Conservation (phyloP, 2,797 vertebrate genomes). For the Danio tinwini region DNA sequence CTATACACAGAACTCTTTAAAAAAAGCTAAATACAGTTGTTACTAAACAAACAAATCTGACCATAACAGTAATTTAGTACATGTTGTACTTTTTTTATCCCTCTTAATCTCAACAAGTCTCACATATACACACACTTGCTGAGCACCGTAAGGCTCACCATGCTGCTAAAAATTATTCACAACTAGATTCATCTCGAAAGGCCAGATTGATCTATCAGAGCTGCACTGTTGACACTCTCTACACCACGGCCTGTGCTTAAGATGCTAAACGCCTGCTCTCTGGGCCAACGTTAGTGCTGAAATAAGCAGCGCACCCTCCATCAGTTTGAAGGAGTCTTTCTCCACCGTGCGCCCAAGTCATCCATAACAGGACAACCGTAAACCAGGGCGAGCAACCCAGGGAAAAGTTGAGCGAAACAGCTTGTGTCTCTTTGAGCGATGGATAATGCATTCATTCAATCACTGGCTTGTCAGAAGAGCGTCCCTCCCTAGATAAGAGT, state of each 20-base stretch:
- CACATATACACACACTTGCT: constrained; percentile 38
- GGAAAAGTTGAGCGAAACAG: constrained; percentile 57
- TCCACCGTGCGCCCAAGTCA: constrained; percentile 60
- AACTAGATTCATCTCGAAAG: constrained; percentile 64
- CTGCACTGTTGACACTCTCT: constrained; percentile 65
- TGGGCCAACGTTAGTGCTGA: constrained; percentile 70
- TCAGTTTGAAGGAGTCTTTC: constrained; percentile 48
- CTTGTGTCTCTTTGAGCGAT: constrained; percentile 58
- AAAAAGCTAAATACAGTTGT: too few species aligned
- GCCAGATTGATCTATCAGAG: constrained; percentile 71
- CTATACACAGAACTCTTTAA: not conserved
- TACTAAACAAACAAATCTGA: too few species aligned
- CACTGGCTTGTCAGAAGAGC: constrained; percentile 63
- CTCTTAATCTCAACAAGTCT: not conserved
- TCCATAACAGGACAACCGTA: constrained; percentile 71
- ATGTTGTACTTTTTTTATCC: not conserved
- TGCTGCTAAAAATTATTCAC: constrained; percentile 65
- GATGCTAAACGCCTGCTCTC: constrained; percentile 66
- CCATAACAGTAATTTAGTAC: not conserved
- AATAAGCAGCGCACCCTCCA: constrained; percentile 66
- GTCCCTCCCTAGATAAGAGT: constrained; percentile 62
- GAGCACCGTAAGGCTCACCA: constrained; percentile 36
- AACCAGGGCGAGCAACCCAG: constrained; percentile 49
- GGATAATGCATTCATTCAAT: constrained; percentile 71
- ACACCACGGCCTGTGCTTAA: constrained; percentile 63